Evolutionary conservation across 2,888 invertebrate genomes (phyloP).

Genomic region (Hymenopus coronatus): DNA sequence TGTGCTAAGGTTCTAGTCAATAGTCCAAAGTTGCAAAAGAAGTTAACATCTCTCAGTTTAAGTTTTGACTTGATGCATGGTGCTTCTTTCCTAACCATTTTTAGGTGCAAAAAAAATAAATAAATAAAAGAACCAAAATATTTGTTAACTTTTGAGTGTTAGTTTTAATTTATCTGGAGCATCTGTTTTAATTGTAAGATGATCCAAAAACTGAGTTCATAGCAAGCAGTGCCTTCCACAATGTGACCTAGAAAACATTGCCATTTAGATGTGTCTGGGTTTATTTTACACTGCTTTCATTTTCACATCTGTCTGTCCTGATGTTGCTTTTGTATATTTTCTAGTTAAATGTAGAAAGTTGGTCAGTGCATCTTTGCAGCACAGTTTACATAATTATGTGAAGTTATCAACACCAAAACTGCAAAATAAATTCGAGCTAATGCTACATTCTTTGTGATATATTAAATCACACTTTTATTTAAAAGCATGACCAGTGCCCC

Average conservation of each 20-base stretch:
- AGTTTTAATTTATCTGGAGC: neutral
- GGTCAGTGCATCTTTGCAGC: neutral
- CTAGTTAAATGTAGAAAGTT: neutral
- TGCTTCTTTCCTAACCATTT: neutral
- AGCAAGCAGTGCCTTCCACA: constrained; percentile 20
- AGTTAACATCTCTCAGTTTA: neutral
- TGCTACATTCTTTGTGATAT: neutral
- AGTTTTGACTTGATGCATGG: neutral
- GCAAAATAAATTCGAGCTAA: neutral
- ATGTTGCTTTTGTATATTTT: neutral
- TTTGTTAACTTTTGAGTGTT: neutral
- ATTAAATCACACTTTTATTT: neutral
- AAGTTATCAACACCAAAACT: constrained; percentile 9
- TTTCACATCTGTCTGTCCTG: neutral
- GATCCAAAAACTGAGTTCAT: neutral
- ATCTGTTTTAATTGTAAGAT: neutral
- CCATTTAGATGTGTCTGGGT: neutral
- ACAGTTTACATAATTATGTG: constrained; percentile 8
- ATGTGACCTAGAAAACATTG: constrained; percentile 14
- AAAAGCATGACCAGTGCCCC: too few species aligned
- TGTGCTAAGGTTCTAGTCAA: constrained; percentile 25
- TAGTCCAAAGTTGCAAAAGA: constrained; percentile 17
- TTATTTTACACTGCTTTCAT: neutral
- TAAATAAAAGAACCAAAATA: neutral
- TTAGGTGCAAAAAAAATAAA: neutral